Evolutionary conservation across 2,113 vertebrate genomes (phyloP), one percentile per base, ranked within the genome.

Genomic region (Axis porcinus): DNA sequence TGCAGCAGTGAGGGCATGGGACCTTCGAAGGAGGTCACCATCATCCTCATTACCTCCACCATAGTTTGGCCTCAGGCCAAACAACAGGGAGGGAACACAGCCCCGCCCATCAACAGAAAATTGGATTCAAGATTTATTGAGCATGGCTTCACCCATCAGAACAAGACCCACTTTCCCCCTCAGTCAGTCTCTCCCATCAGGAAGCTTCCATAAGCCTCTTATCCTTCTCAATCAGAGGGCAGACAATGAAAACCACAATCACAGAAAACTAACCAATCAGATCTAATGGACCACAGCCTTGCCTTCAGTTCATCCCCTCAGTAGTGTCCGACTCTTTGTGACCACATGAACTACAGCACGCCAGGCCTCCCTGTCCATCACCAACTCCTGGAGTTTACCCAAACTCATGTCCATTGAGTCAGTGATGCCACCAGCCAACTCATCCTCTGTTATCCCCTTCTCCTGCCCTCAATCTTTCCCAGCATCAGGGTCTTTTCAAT

Each of bases 301-400:
- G 7, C n/a, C 62, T 64, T 64, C 30, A 64, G 15, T n/a, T 17
- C 62, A 64, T 7, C 9, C 33, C 2, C 16, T 64, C 15, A 17
- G 30, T 64, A 7, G 0, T n/a, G 62, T 64, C 62, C 2, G 1
- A 64, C 62, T 64, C 30, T n/a, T 64, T 7, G 16, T 2, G 0
- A 64, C 30, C 30, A 30, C 62, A 64, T 64, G 62, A n/a, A 64
- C 30, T 1, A 3, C 62, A n/a, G 30, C 62, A n/a, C 0, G 3
- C 30, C 7, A 64, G 62, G 30, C 30, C 62, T 64, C 15, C 30
- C 15, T 64, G 62, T n/a, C 62, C 62, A 64, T n/a, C 7, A 64
- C 62, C 30, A 33, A 6, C 62, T 33, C 15, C 30, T 0, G 0
- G 14, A 64, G 60, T 64, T 64, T 64, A 64, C 60, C 30, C 60